Base-by-base conservation (phyloP, 2,888 invertebrate genomes). In the Drosophila helvetica region DNA sequence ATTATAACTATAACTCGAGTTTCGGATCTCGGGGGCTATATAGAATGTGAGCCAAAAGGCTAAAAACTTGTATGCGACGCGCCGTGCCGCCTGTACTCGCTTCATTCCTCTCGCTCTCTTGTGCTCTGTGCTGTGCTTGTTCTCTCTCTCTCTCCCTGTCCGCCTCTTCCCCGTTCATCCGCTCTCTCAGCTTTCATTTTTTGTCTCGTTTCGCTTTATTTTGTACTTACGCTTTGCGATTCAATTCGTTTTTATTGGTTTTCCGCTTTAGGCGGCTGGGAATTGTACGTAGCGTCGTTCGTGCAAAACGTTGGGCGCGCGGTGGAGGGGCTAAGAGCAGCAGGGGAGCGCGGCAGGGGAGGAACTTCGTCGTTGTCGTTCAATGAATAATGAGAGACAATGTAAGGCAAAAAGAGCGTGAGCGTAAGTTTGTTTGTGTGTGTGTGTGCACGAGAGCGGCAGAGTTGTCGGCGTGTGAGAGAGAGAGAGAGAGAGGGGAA, bases 231-330 rank as follows among this genome's bases (percentile, higher is more conserved):
- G 82, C 85, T 86, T 86, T 79, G 80, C 84, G 86, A 80, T 87
- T 90, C 82, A 82, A 80, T 89, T 80, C 86, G 88, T 87, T 83
- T 85, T 88, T 86, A 86, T 88, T 85, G 86, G 86, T 88, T 88
- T 85, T 85, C 86, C 78, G 88, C 90, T 90, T 90, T 80, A 87
- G 88, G 90, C 88, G 85, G 89, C 79, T 85, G 85, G 80, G 80
- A 83, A 82, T 87, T 86, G 88, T 81, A 81, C 65, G 83, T 82
- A 79, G 80, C 85, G 77, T 84, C 74, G 77, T 68, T 75, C 74
- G 65, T 78, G 80, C 80, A 81, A 80, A 85, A 74, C 79, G 74
- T 81, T 22, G 19, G 7, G 22, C 25, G 48, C 15, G 8, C 1
- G 12, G 43, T 42, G 64, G 52, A 18, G 27, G 59, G 59, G 52